phyloP scores from a whole-genome alignment of 2,888 invertebrate species.

The Microctonus brassicae region DNA sequence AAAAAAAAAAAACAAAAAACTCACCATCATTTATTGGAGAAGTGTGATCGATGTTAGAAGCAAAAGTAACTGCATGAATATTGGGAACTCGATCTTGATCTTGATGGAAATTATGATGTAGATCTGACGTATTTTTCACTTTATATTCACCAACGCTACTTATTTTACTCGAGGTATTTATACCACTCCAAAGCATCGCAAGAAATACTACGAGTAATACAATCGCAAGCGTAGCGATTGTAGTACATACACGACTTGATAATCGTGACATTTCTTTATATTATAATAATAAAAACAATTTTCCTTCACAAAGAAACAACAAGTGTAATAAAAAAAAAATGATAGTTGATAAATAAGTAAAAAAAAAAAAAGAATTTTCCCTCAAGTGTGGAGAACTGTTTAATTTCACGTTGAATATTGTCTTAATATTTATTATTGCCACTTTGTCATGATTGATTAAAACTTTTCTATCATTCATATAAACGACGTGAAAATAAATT shows the following conservation, averaged over 20 bases:
- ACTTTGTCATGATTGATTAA: neutral
- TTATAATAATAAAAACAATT: neutral
- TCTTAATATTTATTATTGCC: conserved; percentile 1
- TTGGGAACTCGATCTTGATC: conserved; percentile 7
- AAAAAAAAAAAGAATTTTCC: neutral
- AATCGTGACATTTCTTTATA: conserved; percentile 50
- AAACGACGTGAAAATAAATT: neutral
- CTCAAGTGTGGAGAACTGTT: neutral
- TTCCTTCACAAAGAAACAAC: neutral
- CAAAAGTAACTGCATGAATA: neutral
- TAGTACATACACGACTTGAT: conserved; percentile 49
- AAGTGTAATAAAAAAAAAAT: neutral
- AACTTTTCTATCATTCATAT: neutral
- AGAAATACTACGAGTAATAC: conserved; percentile 53
- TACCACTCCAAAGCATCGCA: conserved; percentile 53
- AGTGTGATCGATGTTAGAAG: neutral
- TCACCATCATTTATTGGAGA: conserved; percentile 29
- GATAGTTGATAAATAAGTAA: neutral
- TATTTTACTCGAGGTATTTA: conserved; percentile 30
- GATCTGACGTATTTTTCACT: conserved; percentile 20
- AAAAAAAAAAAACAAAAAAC: neutral
- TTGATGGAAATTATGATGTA: conserved; percentile 23
- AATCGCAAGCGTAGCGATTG: conserved; percentile 51
- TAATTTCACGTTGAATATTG: neutral
- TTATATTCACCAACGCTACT: conserved; percentile 14